Evolutionary conservation across 2,797 vertebrate genomes (phyloP).

Genomic region (Bovichtus variegatus): DNA sequence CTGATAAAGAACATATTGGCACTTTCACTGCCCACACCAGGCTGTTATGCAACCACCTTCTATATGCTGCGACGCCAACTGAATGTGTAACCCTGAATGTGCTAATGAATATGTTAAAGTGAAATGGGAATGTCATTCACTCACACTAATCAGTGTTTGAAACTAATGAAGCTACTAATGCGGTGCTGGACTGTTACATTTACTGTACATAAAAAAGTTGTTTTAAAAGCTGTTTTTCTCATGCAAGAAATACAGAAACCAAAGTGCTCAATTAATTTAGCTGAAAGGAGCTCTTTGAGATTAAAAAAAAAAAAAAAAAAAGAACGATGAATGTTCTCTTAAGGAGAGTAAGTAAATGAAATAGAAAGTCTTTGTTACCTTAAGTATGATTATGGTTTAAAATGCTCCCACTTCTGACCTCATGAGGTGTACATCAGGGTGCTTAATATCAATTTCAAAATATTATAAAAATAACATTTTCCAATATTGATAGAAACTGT

Average conservation of each 20-base stretch:
- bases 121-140: slow-evolving; percentile 21
- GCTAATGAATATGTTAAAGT: slow-evolving; percentile 39
- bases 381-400: too few species aligned
- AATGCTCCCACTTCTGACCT: too few species aligned
- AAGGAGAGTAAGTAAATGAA: neutral
- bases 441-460: too few species aligned
- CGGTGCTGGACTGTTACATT: slow-evolving; percentile 22
- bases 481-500: too few species aligned
- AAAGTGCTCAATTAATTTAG: neutral
- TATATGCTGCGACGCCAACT: slow-evolving; percentile 11
- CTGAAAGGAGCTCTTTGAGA: neutral
- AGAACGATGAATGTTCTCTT: neutral
- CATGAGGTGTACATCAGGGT: too few species aligned
- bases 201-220: neutral
- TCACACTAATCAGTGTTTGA: slow-evolving; percentile 38
- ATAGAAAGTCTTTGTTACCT: neutral
- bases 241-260: neutral
- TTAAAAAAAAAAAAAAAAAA: neutral
- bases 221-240: slow-evolving; percentile 10
- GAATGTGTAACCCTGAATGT: slow-evolving; percentile 34
- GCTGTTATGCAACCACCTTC: neutral
- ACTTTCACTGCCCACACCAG: slow-evolving; percentile 12
- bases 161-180: slow-evolving; percentile 34
- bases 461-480: too few species aligned
- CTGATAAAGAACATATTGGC: neutral